phyloP scores from a whole-genome alignment of 2,797 vertebrate species.

The Pteronotus mesoamericanus region DNA sequence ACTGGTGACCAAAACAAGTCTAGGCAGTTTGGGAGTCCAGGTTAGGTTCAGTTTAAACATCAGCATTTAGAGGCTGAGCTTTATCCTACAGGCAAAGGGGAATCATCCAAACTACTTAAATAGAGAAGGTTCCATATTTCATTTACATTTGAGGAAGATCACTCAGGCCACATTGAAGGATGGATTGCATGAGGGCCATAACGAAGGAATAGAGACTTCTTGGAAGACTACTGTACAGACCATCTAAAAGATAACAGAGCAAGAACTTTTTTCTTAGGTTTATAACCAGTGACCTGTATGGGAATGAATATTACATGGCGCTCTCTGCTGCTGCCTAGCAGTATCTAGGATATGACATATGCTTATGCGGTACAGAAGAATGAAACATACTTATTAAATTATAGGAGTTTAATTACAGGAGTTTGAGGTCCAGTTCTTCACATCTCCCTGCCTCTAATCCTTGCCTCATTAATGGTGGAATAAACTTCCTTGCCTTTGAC shows the following conservation, averaged over 20 bases:
- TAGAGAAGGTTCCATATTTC: background rate
- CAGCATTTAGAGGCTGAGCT: background rate
- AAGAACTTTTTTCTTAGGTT: background rate
- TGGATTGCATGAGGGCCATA: background rate
- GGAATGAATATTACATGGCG: too few species aligned
- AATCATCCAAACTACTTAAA: background rate
- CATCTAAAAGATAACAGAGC: background rate
- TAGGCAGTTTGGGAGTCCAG: background rate
- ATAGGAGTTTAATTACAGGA: too few species aligned
- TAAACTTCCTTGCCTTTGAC: background rate
- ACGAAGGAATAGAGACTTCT: background rate
- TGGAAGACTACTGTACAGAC: background rate
- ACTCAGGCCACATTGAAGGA: background rate
- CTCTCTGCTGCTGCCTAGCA: background rate
- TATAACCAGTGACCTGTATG: background rate
- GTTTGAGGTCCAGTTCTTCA: background rate
- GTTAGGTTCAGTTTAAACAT: background rate
- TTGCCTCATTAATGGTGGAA: background rate
- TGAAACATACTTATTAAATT: background rate
- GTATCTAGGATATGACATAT: background rate
- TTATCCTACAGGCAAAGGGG: background rate
- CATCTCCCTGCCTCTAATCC: background rate
- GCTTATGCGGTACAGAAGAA: background rate
- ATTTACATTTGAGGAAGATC: background rate
- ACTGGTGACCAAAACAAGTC: background rate